Evolutionary conservation across 2,113 vertebrate species (phyloP).

Genomic region (Nycticryphes semicollaris): DNA sequence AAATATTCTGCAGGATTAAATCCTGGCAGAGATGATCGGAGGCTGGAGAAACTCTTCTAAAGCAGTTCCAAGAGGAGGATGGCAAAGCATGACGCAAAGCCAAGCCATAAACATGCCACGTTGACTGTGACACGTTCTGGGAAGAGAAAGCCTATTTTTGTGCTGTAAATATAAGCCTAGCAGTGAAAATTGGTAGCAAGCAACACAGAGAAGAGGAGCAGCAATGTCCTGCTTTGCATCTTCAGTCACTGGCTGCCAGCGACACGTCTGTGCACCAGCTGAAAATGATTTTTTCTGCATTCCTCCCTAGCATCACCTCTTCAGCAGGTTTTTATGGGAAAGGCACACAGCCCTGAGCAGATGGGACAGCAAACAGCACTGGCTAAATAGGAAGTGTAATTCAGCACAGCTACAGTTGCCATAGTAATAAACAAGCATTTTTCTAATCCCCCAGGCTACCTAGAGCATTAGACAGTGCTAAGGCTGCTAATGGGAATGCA

Average conservation of each 20-base stretch:
- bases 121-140: background rate
- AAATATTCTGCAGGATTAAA: background rate
- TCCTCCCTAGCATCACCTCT: background rate
- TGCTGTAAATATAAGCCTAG: background rate
- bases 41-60: background rate
- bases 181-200: background rate
- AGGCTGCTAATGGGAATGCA: slow-evolving; percentile 47
- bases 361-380: background rate
- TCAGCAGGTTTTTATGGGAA: background rate
- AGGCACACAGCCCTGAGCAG: background rate
- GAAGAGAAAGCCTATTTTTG: background rate
- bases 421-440: slow-evolving; percentile 54
- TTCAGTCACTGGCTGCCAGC: background rate
- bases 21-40: background rate
- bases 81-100: background rate
- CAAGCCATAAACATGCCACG: fast-evolving
- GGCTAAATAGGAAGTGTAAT: background rate
- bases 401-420: background rate
- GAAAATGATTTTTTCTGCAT: background rate
- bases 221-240: background rate
- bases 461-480: slow-evolving; percentile 14
- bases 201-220: background rate
- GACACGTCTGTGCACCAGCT: background rate
- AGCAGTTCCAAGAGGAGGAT: background rate
- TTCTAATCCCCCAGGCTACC: slow-evolving; percentile 13